These are phyloP conservation scores for Spialia ferax DNA, from an alignment of 2,888 invertebrate species.

Conservation along the genomic window DNA sequence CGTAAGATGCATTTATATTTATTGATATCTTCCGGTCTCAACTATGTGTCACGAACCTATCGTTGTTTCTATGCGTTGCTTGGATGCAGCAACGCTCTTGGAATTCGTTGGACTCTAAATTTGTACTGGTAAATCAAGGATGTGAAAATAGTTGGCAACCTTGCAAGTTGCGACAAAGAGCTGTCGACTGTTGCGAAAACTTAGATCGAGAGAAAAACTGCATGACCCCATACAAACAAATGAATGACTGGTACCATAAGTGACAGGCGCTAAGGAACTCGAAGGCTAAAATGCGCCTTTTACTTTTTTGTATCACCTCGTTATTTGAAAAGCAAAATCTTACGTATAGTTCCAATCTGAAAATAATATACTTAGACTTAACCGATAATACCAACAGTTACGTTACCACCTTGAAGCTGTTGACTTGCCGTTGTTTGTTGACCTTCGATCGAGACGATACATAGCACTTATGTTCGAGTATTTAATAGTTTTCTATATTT, in stretches of 20 bases:
- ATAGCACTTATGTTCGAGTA: conserved; percentile 37
- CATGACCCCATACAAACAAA: conserved; percentile 38
- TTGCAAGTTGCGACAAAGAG: conserved; percentile 31
- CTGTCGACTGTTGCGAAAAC: conserved; percentile 31
- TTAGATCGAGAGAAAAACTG: conserved; percentile 33
- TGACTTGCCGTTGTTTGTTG: conserved; percentile 49
- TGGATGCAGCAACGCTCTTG: conserved; percentile 22
- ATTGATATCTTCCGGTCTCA: conserved; percentile 36
- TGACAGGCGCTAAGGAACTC: conserved; percentile 41
- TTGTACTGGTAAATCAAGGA: conserved; percentile 17
- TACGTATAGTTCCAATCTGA: conserved; percentile 11
- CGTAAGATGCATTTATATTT: conserved; percentile 39
- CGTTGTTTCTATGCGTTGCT: conserved; percentile 20
- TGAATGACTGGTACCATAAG: conserved; percentile 33
- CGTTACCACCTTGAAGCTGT: conserved; percentile 50
- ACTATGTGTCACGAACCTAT: conserved; percentile 22
- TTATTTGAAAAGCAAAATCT: conserved; percentile 31
- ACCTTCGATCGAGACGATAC: conserved; percentile 48
- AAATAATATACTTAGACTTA: conserved; percentile 36
- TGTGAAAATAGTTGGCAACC: conserved; percentile 24
- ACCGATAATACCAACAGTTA: conserved; percentile 35
- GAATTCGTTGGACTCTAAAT: neutral
- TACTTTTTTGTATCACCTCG: conserved; percentile 41
- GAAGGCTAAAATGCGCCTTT: conserved; percentile 39
- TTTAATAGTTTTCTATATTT: conserved; percentile 25